These are phyloP conservation scores for Oncorhynchus nerka DNA, from an alignment of 2,113 vertebrate species.

Conservation along the genomic window DNA sequence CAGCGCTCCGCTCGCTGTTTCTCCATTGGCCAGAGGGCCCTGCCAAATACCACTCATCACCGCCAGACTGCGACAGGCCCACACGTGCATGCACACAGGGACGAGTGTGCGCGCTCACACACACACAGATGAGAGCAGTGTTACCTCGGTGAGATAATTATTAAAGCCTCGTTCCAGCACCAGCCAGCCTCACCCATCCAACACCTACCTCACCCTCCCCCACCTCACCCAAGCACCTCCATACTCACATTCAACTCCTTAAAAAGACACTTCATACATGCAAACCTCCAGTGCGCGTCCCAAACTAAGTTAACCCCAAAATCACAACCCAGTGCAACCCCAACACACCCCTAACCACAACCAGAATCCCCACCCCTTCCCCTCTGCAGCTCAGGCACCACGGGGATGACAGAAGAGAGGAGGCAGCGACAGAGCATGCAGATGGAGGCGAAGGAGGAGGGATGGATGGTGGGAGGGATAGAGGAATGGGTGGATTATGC, in stretches of 20 bases:
- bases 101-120: too few species aligned
- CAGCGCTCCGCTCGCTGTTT: slow-evolving; percentile 57
- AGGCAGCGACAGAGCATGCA: slow-evolving; percentile 53
- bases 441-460: slow-evolving; percentile 21
- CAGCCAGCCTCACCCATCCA: background rate
- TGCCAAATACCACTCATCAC: slow-evolving; percentile 74
- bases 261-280: too few species aligned
- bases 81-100: too few species aligned
- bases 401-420: slow-evolving; percentile 34
- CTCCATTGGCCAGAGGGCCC: slow-evolving; percentile 64
- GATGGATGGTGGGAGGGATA: too few species aligned
- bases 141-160: slow-evolving; percentile 26
- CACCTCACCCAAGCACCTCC: background rate
- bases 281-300: too few species aligned
- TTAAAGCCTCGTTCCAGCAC: slow-evolving; percentile 43
- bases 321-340: background rate
- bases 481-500: slow-evolving; percentile 14
- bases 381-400: slow-evolving; percentile 26
- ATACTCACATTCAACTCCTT: too few species aligned
- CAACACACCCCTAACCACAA: background rate
- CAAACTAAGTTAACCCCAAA: background rate
- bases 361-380: background rate
- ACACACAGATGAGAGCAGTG: slow-evolving; percentile 21
- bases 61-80: slow-evolving; percentile 8
- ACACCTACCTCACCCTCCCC: background rate